Evolutionary conservation across 2,797 vertebrate genomes (phyloP), one percentile per base, ranked within the genome.

Genomic region (Novumbra hubbsi): DNA sequence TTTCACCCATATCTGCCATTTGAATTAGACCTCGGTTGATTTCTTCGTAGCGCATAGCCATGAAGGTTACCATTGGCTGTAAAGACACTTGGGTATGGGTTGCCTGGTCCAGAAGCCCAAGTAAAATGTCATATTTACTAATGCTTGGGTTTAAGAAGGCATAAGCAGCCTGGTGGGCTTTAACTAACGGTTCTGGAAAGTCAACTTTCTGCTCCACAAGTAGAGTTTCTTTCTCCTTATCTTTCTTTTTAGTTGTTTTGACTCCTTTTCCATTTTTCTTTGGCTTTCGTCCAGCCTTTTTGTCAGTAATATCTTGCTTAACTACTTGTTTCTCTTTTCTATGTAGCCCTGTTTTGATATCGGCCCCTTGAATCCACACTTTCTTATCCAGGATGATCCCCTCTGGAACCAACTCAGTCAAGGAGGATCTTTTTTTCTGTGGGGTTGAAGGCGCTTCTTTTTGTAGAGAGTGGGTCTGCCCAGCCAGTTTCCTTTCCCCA

Each of bases 131-230:
- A 48, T 97, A 99, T 89, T 95, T 98, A 77, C 92, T 93, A 65
- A 99, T 95, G 83, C 93, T 96, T n/a, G 95, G 93, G 79, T 98
- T 96, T 74, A 99, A 91, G 86, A 95, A 99, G 82, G 91, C 86
- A 1, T 99, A 99, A 0, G 94, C 90, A 2, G 92, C 94, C 84
- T 96, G 94, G 81, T 99, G 98, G 79, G 97, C 96, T 80, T 93
- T 95, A 68, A 98, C 96, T 48, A 99, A 91, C 71, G 88, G 73
- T 73, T 96, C 95, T 2, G 97, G 97, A 80, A 99, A 99, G 83
- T 99, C 96, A 11, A 99, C 95, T 82, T 96, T 97, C 76, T 92
- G 79, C 64, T 95, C 90, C 28, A 78, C 15, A 5, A 57, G 52
- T 0, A 19, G 14, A 71, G 83, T 76, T 52, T 83, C 86, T 75